Conservation (phyloP, 2,888 invertebrate species). For the Willowsia nigromaculata region DNA sequence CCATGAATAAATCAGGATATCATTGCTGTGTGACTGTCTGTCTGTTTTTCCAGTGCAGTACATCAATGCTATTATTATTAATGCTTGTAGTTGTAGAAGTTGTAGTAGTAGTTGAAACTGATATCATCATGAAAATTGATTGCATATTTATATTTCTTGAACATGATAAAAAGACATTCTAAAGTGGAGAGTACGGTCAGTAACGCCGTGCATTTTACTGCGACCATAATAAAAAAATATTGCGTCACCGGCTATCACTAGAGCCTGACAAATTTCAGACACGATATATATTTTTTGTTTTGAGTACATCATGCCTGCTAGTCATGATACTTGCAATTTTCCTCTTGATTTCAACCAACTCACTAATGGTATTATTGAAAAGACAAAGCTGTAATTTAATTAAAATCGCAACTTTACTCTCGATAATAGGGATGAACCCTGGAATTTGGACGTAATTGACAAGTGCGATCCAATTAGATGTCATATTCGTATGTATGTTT, state of each 20-base stretch:
- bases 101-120: background rate
- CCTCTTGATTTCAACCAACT: too few species aligned
- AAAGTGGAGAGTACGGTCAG: background rate
- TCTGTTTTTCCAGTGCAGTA: background rate
- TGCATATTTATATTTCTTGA: background rate
- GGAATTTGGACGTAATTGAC: constrained; percentile 51
- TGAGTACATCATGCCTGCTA: too few species aligned
- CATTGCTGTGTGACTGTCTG: constrained; percentile 14
- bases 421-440: constrained; percentile 22
- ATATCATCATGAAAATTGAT: constrained; percentile 17
- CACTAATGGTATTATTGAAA: background rate
- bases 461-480: constrained; percentile 64
- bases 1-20: constrained; percentile 63
- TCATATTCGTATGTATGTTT: too few species aligned
- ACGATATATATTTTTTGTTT: background rate
- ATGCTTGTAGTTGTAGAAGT: background rate
- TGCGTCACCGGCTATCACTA: background rate
- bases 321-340: too few species aligned
- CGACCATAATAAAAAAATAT: background rate
- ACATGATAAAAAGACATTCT: background rate
- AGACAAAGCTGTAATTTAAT: constrained; percentile 48
- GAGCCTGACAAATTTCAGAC: background rate
- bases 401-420: constrained; percentile 49
- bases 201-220: background rate
- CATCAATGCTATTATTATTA: background rate